Base-by-base conservation (phyloP, 2,888 invertebrate genomes). In the Sphaerophoria taeniata region DNA sequence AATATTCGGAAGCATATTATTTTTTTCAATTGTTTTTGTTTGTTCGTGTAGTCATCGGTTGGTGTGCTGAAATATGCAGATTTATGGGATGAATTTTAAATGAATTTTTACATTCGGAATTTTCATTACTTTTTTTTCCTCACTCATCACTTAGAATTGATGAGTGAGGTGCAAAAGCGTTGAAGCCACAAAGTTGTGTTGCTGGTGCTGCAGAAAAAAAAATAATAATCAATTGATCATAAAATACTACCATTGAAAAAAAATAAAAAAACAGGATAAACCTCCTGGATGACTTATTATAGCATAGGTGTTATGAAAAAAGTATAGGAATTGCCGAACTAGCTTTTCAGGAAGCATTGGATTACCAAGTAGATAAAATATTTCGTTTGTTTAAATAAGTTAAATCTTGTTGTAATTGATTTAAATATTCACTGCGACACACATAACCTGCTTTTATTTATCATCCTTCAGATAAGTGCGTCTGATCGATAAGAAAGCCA, bases 21-120 rank as follows among this genome's bases (percentile, higher is more conserved):
- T 60, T 43, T 31, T 45, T 31, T 61, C 24, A 24, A 24, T 24
- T 58, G 39, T 24, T 39, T 9, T 9, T 6, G 2, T 58, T 11
- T 4, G 7, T 7, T 16, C 16, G 2, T n/a, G 6, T 34, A 12
- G n/a, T 55, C 55, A 9, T 16, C 16, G 14, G 33, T 34, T n/a
- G 36, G 9, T 6, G 60, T 31, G 61, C 43, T 61, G 61, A 61
- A 61, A 61, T 45, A 61, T 61, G 61, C 61, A 61, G 61, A 61
- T 61, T 61, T 61, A 61, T 45, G 61, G 61, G 4, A 61, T 61
- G 61, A 61, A 61, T 61, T 61, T 61, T 61, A 61, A 61, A 61
- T 61, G 61, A 61, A 45, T 61, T 61, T 61, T 45, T 7, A 31
- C 61, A 45, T 61, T 61, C 14, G 45, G 11, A 9, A 24, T 24